A percentile compares a stretch with the other conserved stretches of the same genome.
Evolutionary conservation across 2,797 vertebrate genomes (phyloP).

Genomic region (Synanceia verrucosa): DNA sequence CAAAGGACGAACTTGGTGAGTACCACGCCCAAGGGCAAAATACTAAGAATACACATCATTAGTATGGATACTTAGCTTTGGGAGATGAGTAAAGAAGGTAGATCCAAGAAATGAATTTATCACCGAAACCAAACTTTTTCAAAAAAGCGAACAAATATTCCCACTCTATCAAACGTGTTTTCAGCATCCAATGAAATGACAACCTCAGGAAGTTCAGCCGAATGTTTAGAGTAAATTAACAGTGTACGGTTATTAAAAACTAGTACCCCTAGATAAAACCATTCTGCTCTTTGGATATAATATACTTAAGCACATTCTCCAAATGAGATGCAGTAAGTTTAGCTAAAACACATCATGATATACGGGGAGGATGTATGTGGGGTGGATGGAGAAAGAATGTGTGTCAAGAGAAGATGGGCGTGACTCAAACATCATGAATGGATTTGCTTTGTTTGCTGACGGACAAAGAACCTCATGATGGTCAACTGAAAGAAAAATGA

Average conservation of each 20-base stretch:
- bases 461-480: constrained; percentile 24
- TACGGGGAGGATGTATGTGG: neutral
- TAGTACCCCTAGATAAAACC: constrained; percentile 16
- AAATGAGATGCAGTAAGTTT: constrained; percentile 1
- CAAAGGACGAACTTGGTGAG: constrained; percentile 15
- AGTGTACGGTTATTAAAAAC: constrained; percentile 11
- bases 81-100: neutral
- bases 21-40: neutral
- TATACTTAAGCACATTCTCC: neutral
- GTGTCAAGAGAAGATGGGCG: neutral
- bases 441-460: constrained; percentile 24
- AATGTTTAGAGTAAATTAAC: constrained; percentile 12
- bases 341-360: neutral
- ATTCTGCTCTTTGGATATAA: constrained; percentile 14
- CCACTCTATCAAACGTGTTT: too few species aligned
- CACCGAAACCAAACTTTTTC: constrained; percentile 13
- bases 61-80: constrained; percentile 16
- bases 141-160: constrained; percentile 16
- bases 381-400: neutral
- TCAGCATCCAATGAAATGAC: constrained; percentile 9
- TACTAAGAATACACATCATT: constrained; percentile 18
- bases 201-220: neutral
- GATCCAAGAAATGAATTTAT: constrained; percentile 21
- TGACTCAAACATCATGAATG: constrained; percentile 20
- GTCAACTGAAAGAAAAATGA: constrained; percentile 21